Conservation (phyloP, 2,113 vertebrate species). For the Asarcornis scutulata region DNA sequence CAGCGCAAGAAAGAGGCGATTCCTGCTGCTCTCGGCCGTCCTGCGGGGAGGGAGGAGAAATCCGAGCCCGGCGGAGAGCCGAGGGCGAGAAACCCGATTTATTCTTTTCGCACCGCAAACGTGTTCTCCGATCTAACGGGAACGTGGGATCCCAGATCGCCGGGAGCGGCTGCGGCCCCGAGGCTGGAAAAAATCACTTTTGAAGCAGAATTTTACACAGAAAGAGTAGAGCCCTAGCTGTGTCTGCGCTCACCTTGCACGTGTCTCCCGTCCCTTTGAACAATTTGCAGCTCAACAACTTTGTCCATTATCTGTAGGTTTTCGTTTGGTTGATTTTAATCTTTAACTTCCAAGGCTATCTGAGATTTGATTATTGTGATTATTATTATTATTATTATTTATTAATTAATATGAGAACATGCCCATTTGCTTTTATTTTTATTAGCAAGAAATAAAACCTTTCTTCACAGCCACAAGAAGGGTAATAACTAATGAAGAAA, state of each 20-base stretch:
- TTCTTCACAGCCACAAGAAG: not conserved
- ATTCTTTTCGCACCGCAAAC: fast-evolving
- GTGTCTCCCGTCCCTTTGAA: too few species aligned
- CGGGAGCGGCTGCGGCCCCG: not conserved
- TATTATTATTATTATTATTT: not conserved
- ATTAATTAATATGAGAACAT: not conserved
- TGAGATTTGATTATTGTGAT: not conserved
- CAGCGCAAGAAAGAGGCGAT: not conserved
- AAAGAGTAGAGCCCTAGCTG: not conserved
- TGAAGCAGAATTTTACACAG: not conserved
- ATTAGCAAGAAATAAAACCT: not conserved
- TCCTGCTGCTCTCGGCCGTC: not conserved
- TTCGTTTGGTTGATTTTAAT: not conserved
- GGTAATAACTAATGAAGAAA: not conserved
- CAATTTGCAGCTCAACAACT: not conserved
- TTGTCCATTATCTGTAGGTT: not conserved
- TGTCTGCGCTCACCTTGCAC: not conserved
- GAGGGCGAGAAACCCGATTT: fast-evolving
- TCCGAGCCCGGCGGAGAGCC: not conserved
- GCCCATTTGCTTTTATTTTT: not conserved
- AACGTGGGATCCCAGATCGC: not conserved
- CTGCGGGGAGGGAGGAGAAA: not conserved
- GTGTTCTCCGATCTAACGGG: not conserved
- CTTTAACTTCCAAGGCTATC: not conserved
- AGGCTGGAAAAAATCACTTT: not conserved